phyloP scores from a whole-genome alignment of 2,888 invertebrate species.

The Galerucella calmariensis region DNA sequence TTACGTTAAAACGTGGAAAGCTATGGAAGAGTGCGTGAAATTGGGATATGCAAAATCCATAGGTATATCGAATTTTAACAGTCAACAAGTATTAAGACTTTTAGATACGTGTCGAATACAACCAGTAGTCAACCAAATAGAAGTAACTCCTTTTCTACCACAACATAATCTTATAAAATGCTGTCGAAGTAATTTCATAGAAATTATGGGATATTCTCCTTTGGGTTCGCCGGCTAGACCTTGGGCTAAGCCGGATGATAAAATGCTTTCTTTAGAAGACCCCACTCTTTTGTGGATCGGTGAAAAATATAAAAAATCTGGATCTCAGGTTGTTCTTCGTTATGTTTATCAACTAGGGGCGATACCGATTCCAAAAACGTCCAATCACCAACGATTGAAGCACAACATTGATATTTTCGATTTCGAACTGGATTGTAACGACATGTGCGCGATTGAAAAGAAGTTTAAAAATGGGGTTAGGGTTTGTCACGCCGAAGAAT shows the following conservation, averaged over 20 bases:
- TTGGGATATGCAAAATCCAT: constrained; percentile 75
- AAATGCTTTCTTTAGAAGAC: constrained; percentile 69
- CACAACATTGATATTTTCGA: constrained; percentile 71
- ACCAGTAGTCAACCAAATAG: constrained; percentile 75
- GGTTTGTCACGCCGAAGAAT: constrained; percentile 56
- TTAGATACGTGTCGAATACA: constrained; percentile 69
- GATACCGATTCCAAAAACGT: constrained; percentile 71
- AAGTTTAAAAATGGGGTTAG: constrained; percentile 60
- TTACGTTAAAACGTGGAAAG: constrained; percentile 76
- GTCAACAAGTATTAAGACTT: constrained; percentile 73
- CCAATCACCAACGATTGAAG: constrained; percentile 66
- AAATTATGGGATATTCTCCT: constrained; percentile 82
- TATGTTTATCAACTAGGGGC: constrained; percentile 51
- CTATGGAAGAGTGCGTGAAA: constrained; percentile 74
- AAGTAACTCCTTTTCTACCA: constrained; percentile 73
- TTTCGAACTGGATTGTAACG: constrained; percentile 67
- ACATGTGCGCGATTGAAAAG: constrained; percentile 66
- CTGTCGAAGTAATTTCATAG: constrained; percentile 70
- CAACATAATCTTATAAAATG: constrained; percentile 76
- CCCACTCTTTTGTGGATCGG: constrained; percentile 72
- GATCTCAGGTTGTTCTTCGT: constrained; percentile 78
- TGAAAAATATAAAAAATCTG: constrained; percentile 73
- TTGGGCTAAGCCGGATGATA: constrained; percentile 75
- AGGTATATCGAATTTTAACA: constrained; percentile 83
- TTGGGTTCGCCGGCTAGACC: constrained; percentile 81